Evolutionary conservation across 2,888 invertebrate species (phyloP), one percentile per base, ranked within the genome.

Genomic region (Ellobium chinense): DNA sequence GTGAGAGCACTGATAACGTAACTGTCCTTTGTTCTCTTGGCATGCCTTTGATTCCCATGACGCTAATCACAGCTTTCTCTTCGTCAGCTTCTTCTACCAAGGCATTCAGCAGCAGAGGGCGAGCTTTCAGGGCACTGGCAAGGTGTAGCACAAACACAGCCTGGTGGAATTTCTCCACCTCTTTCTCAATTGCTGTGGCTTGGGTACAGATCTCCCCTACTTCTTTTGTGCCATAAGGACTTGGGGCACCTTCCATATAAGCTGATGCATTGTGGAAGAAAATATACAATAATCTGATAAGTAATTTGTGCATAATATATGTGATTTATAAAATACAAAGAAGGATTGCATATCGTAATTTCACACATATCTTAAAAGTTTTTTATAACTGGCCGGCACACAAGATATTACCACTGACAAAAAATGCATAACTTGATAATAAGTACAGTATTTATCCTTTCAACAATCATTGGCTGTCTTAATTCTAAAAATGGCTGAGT

Each of bases 61-160:
- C 75, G 29, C 54, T 69, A 12, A 84, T 56, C 3, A 65, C 58
- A 34, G 81, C 12, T 24, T 34, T 54, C 70, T 85, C 78, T 29
- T 86, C 82, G 58, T 85, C 83, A 21, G 90, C 81, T 5, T 83
- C 81, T 62, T 89, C 85, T 29, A 92, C 85, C 14, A 91, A 82
- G 36, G 89, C 87, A 63, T 87, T 88, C 12, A 89, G 29, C 21
- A 85, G 78, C 29, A 89, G 60, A 18, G 92, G 90, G 37, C 82
- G 83, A 5, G 83, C 68, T 66, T 87, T 74, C 31, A 91, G 72
- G 9, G 88, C 86, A 12, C 80, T 78, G 2, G 77, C 74, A 5
- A 90, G 81, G 60, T 87, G 83, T 21, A 89, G 83, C 5, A 56
- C 29, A 68, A 81, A 76, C 14, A 83, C 78, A 24, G 82, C 82